Conservation (phyloP, 1,140 invertebrate genomes). For the Lepidurus apus region DNA sequence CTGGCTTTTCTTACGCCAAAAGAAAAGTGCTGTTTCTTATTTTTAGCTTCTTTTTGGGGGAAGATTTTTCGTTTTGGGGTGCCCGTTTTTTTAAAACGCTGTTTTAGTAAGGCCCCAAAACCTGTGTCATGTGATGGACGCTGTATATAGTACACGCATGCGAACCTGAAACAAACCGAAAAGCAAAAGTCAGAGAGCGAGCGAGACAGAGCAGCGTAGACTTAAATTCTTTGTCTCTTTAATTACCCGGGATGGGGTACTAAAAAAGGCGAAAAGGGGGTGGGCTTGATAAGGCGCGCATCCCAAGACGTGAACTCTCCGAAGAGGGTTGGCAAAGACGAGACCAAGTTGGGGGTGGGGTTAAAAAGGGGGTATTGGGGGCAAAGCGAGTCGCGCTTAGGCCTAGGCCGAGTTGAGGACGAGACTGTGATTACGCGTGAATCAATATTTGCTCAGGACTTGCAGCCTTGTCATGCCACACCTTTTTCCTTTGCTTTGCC, state of each 20-base stretch:
- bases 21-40: too few species aligned
- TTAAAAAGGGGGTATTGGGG: not conserved
- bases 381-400: not conserved
- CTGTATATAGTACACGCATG: conserved; percentile 8
- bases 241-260: not conserved
- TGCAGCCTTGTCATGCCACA: conserved; percentile 17
- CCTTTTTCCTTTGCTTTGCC: not conserved
- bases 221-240: not conserved
- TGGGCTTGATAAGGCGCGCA: not conserved
- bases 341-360: not conserved
- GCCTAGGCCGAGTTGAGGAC: not conserved
- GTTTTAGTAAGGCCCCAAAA: too few species aligned
- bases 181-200: not conserved
- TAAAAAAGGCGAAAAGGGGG: not conserved
- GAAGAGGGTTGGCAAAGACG: not conserved
- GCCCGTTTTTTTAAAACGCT: too few species aligned
- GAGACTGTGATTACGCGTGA: conserved; percentile 18
- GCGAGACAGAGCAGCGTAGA: not conserved
- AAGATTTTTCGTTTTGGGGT: too few species aligned
- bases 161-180: not conserved
- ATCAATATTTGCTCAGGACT: conserved; percentile 22
- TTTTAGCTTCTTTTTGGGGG: too few species aligned
- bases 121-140: not conserved
- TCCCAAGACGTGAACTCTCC: not conserved
- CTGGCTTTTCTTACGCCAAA: too few species aligned